These are phyloP conservation scores for Heliconius aoede DNA, from an alignment of 2,888 invertebrate species.

Conservation along the genomic window DNA sequence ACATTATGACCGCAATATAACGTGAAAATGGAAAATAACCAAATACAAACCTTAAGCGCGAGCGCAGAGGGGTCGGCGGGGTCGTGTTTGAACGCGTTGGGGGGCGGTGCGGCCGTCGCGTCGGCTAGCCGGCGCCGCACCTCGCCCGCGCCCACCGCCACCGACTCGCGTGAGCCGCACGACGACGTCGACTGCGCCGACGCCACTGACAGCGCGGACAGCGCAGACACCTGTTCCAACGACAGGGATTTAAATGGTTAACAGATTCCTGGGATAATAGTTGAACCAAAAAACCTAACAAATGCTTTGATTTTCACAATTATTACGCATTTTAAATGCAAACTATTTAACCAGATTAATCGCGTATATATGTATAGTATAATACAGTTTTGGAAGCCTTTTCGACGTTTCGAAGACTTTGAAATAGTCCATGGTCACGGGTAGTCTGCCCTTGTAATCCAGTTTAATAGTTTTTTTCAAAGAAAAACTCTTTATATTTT, in stretches of 20 bases:
- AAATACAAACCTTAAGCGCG: constrained; percentile 89
- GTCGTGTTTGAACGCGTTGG: constrained; percentile 93
- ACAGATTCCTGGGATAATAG: not conserved
- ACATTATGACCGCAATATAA: too few species aligned
- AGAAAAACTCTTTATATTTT: too few species aligned
- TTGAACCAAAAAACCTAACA: too few species aligned
- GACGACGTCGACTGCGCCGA: constrained; percentile 72
- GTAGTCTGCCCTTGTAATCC: too few species aligned
- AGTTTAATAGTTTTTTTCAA: too few species aligned
- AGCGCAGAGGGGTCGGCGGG: constrained; percentile 99
- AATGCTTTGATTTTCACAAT: too few species aligned
- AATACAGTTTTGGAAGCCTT: too few species aligned
- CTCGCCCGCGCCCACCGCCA: constrained; percentile 92
- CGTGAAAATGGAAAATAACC: not conserved
- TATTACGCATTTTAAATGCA: too few species aligned
- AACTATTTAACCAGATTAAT: too few species aligned
- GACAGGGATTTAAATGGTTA: not conserved
- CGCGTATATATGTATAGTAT: too few species aligned
- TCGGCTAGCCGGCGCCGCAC: constrained; percentile 92
- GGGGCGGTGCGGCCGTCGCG: constrained; percentile 84
- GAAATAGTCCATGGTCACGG: too few species aligned
- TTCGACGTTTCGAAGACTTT: too few species aligned
- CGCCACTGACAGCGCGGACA: constrained; percentile 65
- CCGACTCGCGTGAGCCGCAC: constrained; percentile 83
- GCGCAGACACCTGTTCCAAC: constrained; percentile 44